Conservation (phyloP, 2,113 vertebrate genomes). For the Plotosus lineatus region DNA sequence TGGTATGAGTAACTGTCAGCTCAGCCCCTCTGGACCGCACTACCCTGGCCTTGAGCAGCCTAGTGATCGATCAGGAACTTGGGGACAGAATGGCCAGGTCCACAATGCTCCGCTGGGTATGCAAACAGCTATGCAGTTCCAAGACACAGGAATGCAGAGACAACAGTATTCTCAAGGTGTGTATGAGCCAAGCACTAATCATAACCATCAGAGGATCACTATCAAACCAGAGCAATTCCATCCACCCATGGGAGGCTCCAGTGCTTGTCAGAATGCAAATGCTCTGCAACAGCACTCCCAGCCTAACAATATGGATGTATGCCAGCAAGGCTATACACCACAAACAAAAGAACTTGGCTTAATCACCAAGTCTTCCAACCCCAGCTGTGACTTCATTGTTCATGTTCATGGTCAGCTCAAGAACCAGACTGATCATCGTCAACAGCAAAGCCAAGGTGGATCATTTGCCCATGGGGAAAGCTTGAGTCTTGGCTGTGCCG, state of each 20-base stretch:
- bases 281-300: conserved; percentile 64
- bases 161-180: conserved; percentile 66
- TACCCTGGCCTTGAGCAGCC: conserved; percentile 66
- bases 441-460: conserved; percentile 58
- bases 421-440: conserved; percentile 49
- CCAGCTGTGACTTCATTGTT: conserved; percentile 72
- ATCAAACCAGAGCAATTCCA: conserved; percentile 91
- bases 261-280: conserved; percentile 79
- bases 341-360: conserved; percentile 62
- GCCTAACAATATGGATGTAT: conserved; percentile 53
- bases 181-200: conserved; percentile 58
- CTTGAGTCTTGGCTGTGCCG: conserved; percentile 65
- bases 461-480: conserved; percentile 62
- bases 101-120: conserved; percentile 59
- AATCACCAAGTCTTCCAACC: conserved; percentile 63
- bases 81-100: conserved; percentile 72
- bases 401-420: conserved; percentile 58
- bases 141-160: conserved; percentile 61
- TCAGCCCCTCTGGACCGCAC: conserved; percentile 75
- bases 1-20: conserved; percentile 78
- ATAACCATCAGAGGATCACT: conserved; percentile 69
- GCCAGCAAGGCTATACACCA: conserved; percentile 59
- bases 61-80: conserved; percentile 44
- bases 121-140: conserved; percentile 69
- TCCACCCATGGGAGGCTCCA: conserved; percentile 65